These are phyloP conservation scores for Conchocele bisecta DNA, from an alignment of 2,888 invertebrate species.

Conservation along the genomic window DNA sequence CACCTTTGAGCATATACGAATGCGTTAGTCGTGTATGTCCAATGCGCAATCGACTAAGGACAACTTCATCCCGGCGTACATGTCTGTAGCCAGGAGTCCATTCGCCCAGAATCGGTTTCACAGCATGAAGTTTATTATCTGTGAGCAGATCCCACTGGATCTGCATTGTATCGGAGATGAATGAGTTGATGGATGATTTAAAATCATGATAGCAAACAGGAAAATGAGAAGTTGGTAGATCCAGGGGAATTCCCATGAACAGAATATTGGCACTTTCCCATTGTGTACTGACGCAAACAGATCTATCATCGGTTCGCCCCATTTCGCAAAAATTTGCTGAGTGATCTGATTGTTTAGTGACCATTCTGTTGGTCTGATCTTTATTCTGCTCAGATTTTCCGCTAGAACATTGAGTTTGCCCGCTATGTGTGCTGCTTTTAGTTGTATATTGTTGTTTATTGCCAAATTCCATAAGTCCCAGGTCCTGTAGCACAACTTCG, in stretches of 20 bases:
- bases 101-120: too few relatives aligned
- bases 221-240: too few relatives aligned
- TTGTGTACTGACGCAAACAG: constrained; percentile 37
- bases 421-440: constrained; percentile 32
- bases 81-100: too few relatives aligned
- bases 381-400: constrained; percentile 15
- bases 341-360: constrained; percentile 12
- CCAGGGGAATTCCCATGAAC: constrained; percentile 34
- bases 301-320: constrained; percentile 26
- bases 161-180: too few relatives aligned
- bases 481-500: constrained; percentile 20
- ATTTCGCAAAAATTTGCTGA: constrained; percentile 1
- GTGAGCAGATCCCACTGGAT: too few relatives aligned
- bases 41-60: too few relatives aligned
- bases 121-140: too few relatives aligned
- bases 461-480: constrained; percentile 28
- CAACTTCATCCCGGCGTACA: too few relatives aligned
- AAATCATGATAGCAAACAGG: too few relatives aligned
- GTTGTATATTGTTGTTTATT: neutral
- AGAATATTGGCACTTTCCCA: constrained; percentile 27
- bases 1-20: too few relatives aligned
- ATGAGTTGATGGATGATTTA: too few relatives aligned
- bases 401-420: constrained; percentile 18
- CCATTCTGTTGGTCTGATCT: constrained; percentile 30
- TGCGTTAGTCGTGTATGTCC: too few relatives aligned